These are phyloP conservation scores for Eubucco bourcierii DNA, from an alignment of 2,113 vertebrate genomes.

Conservation along the genomic window DNA sequence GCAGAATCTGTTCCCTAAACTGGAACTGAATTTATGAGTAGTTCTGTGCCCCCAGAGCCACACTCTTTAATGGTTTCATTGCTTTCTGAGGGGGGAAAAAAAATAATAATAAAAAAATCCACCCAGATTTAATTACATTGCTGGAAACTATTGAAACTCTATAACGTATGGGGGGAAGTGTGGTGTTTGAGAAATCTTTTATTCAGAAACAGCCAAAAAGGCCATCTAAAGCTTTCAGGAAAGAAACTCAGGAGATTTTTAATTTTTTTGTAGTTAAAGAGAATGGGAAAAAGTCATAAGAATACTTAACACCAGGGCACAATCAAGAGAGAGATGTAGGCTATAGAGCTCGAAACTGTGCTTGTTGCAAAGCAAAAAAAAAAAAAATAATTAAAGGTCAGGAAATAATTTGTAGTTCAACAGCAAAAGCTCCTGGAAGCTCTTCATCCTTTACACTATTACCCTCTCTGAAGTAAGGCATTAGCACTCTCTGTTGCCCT, in stretches of 20 bases:
- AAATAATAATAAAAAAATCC: not conserved
- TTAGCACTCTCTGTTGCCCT: slow-evolving; percentile 46
- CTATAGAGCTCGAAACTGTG: not conserved
- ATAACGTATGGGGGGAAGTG: not conserved
- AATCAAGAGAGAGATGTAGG: not conserved
- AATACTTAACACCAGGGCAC: not conserved
- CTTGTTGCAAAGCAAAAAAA: not conserved
- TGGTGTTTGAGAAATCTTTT: slow-evolving; percentile 25
- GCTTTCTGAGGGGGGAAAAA: not conserved
- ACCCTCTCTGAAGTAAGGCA: slow-evolving; percentile 11
- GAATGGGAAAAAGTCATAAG: not conserved
- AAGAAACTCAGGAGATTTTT: not conserved
- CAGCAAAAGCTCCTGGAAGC: slow-evolving; percentile 29
- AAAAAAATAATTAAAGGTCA: slow-evolving; percentile 37
- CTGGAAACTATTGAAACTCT: not conserved
- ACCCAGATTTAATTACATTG: not conserved
- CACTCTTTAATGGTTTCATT: not conserved
- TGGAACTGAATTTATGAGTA: slow-evolving; percentile 1
- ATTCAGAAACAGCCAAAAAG: slow-evolving; percentile 3
- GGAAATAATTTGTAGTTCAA: slow-evolving; percentile 45
- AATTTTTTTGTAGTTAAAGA: not conserved
- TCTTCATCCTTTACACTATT: slow-evolving; percentile 35
- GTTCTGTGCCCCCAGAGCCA: not conserved
- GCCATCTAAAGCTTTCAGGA: not conserved
- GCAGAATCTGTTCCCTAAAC: not conserved